Conservation (phyloP, 2,888 invertebrate species). For the Salpingus planirostris region DNA sequence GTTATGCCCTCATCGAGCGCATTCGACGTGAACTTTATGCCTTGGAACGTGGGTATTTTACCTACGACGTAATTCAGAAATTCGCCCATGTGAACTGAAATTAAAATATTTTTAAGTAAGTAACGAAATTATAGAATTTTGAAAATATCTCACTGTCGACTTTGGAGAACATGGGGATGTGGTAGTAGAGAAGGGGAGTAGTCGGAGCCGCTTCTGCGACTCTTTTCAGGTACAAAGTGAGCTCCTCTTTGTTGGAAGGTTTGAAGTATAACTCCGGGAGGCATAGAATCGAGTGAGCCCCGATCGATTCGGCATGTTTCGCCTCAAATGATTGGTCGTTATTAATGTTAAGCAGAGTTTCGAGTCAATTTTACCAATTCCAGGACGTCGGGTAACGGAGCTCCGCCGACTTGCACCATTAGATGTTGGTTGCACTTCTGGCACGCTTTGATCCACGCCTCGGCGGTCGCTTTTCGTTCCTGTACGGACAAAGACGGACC, state of each 20-base stretch:
- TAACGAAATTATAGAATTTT: neutral
- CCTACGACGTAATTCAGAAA: constrained; percentile 55
- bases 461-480: constrained; percentile 59
- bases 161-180: constrained; percentile 64
- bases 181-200: constrained; percentile 74
- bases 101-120: constrained; percentile 3
- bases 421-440: constrained; percentile 49
- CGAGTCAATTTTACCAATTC: constrained; percentile 50
- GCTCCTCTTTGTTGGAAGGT: constrained; percentile 50
- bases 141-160: constrained; percentile 55
- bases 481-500: constrained; percentile 55
- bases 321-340: too few relatives aligned
- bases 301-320: constrained; percentile 54
- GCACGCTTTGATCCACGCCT: constrained; percentile 55
- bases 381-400: constrained; percentile 57
- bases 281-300: constrained; percentile 61
- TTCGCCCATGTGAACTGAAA: constrained; percentile 62
- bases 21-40: constrained; percentile 74
- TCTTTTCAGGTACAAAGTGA: constrained; percentile 57
- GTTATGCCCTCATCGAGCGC: constrained; percentile 58
- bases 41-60: constrained; percentile 63
- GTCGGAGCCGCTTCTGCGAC: constrained; percentile 64
- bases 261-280: constrained; percentile 72
- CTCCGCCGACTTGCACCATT: constrained; percentile 67
- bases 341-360: too few relatives aligned